Conservation (phyloP, 2,797 vertebrate genomes). For the Botia kubotai region DNA sequence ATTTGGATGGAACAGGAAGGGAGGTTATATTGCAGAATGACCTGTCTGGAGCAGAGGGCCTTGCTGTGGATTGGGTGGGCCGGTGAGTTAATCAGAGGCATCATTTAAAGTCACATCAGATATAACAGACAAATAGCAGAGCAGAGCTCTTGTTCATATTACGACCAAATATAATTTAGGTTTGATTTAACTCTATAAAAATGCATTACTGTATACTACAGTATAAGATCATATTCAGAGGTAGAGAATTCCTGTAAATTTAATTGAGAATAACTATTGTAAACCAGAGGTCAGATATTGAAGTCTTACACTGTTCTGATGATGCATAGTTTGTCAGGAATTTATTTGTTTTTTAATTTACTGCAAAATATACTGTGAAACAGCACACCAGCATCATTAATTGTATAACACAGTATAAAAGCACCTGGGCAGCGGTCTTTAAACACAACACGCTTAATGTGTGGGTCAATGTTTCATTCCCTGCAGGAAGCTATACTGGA, state of each 20-base stretch:
- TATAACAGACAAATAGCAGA: too few species aligned
- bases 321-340: too few species aligned
- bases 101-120: not conserved
- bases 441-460: not conserved
- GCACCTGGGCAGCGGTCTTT: not conserved
- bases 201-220: too few species aligned
- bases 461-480: not conserved
- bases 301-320: not conserved
- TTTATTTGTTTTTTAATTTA: not conserved
- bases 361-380: not conserved
- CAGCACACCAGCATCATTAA: not conserved
- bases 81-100: conserved; percentile 66
- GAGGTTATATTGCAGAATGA: conserved; percentile 64
- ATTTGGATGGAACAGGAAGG: conserved; percentile 71
- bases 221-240: too few species aligned
- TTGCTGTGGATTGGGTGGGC: conserved; percentile 79
- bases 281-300: not conserved
- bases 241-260: too few species aligned
- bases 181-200: too few species aligned
- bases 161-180: too few species aligned
- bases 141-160: too few species aligned
- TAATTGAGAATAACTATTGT: too few species aligned
- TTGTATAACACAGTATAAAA: not conserved
- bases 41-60: conserved; percentile 68
- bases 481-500: conserved; percentile 79